Percentiles rank a stretch among this genome's conserved stretches.
Conservation (phyloP, 2,888 invertebrate species). For the Tipula confusa region DNA sequence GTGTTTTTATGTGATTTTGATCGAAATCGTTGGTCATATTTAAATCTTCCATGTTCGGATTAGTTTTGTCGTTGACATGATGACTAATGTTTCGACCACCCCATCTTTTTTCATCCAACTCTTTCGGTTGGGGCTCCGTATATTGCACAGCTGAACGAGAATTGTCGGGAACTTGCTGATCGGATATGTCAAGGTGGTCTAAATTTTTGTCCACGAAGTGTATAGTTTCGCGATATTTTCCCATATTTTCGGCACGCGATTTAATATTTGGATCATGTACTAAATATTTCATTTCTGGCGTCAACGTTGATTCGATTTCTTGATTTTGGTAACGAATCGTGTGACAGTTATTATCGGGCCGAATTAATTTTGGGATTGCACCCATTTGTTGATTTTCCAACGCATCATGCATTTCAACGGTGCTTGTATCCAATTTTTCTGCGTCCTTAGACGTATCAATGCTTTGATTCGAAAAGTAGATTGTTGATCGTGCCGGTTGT, state of each 20-base stretch:
- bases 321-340: neutral
- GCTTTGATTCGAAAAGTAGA: neutral
- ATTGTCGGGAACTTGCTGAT: neutral
- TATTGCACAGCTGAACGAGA: neutral
- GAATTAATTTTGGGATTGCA: neutral
- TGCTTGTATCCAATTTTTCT: neutral
- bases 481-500: neutral
- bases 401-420: neutral
- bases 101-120: neutral
- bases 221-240: neutral
- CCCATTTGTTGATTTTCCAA: neutral
- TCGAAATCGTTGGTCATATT: neutral
- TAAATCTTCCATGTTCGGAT: neutral
- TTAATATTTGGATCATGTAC: too few species aligned
- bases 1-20: neutral
- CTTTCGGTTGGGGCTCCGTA: neutral
- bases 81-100: neutral
- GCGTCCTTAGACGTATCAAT: neutral
- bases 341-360: neutral
- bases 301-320: neutral
- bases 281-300: too few species aligned
- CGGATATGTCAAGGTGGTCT: neutral
- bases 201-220: neutral
- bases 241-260: neutral
- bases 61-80: neutral